phyloP scores from a whole-genome alignment of 1,140 invertebrate genomes.

The Zaprionus ghesquierei region DNA sequence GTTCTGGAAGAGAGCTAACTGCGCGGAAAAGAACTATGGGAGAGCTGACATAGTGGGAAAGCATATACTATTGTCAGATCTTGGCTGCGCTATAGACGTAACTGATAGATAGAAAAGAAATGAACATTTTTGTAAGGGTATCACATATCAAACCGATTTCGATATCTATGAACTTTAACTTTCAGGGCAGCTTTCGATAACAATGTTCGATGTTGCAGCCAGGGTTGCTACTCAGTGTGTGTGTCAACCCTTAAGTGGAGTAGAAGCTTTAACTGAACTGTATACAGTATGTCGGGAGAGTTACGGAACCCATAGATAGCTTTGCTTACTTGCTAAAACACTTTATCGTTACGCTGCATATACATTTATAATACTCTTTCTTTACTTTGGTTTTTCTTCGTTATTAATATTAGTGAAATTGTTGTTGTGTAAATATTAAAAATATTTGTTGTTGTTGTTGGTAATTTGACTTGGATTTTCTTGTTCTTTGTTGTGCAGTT shows the following conservation, averaged over 20 bases:
- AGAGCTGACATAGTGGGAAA: background rate
- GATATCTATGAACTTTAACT: background rate
- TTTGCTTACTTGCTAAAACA: slow-evolving; percentile 20
- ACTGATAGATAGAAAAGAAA: background rate
- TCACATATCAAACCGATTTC: slow-evolving; percentile 36
- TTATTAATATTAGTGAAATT: slow-evolving; percentile 55
- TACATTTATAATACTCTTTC: slow-evolving; percentile 50
- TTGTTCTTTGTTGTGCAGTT: slow-evolving; percentile 34
- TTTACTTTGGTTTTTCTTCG: slow-evolving; percentile 4
- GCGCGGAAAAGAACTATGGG: slow-evolving; percentile 2
- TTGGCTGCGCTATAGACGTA: background rate
- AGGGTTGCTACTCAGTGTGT: slow-evolving; percentile 15
- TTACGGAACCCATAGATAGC: background rate
- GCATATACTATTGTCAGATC: background rate
- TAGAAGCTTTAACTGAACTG: slow-evolving; percentile 4
- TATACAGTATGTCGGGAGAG: background rate
- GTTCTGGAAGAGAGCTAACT: slow-evolving; percentile 60
- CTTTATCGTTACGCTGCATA: slow-evolving; percentile 8
- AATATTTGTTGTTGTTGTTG: slow-evolving; percentile 49
- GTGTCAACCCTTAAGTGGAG: slow-evolving; percentile 27
- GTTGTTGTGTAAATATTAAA: slow-evolving; percentile 66
- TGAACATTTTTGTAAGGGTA: slow-evolving; percentile 15
- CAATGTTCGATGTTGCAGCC: slow-evolving; percentile 31
- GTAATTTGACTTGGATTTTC: slow-evolving; percentile 70
- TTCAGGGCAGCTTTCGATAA: slow-evolving; percentile 21